Percentiles rank a stretch among this genome's conserved stretches.
Conservation (phyloP, 2,797 vertebrate species). For the Smutsia gigantea region DNA sequence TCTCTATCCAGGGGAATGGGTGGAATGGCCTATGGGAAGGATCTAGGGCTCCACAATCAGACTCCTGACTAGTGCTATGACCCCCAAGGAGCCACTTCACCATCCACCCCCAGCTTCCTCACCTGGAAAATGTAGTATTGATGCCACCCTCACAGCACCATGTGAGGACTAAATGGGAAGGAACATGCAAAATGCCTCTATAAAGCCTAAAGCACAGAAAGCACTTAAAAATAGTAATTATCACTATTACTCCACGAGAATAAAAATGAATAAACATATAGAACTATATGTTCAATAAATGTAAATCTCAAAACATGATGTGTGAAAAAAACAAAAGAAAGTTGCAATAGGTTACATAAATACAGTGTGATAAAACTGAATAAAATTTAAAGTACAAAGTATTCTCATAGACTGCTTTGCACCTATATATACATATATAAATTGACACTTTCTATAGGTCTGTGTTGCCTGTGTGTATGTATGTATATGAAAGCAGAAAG, state of each 20-base stretch:
- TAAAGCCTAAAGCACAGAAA: background rate
- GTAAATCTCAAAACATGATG: background rate
- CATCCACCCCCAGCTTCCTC: background rate
- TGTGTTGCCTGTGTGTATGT: background rate
- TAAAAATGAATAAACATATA: background rate
- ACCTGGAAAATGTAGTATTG: background rate
- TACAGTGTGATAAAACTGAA: background rate
- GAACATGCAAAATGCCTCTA: background rate
- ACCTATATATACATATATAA: background rate
- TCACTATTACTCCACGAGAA: background rate
- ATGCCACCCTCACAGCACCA: background rate
- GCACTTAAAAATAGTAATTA: background rate
- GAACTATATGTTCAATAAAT: background rate
- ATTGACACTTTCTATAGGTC: background rate
- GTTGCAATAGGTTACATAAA: background rate
- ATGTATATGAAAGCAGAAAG: constrained; percentile 15
- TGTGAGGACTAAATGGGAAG: background rate
- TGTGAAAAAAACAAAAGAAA: background rate
- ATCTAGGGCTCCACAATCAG: background rate
- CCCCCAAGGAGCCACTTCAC: background rate
- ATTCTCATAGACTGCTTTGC: background rate
- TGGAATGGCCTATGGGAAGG: background rate
- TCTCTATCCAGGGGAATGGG: background rate
- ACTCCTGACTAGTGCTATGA: background rate
- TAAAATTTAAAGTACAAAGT: constrained; percentile 28